Evolutionary conservation across 2,113 vertebrate genomes (phyloP).

Genomic region (Mystacornis crossleyi): DNA sequence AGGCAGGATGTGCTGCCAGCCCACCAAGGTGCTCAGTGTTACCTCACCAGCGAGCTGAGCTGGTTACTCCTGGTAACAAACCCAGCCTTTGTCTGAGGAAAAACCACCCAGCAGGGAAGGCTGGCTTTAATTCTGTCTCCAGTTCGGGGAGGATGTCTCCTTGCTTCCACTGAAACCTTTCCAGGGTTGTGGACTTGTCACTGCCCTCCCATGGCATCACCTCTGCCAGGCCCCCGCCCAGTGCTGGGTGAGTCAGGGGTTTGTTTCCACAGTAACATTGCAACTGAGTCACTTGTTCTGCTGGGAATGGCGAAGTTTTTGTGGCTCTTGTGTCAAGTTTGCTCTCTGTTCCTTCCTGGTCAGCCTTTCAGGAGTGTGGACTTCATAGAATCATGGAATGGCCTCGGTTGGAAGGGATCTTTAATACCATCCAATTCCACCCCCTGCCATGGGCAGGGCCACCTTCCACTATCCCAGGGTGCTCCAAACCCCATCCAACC

Average conservation of each 20-base stretch:
- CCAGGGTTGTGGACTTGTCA: not conserved
- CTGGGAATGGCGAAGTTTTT: not conserved
- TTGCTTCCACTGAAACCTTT: not conserved
- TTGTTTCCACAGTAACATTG: not conserved
- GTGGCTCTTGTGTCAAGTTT: not conserved
- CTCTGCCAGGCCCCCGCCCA: not conserved
- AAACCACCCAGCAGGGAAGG: not conserved
- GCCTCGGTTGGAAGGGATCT: not conserved
- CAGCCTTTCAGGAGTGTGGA: not conserved
- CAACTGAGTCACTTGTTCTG: constrained; percentile 13
- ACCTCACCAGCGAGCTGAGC: not conserved
- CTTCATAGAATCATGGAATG: not conserved
- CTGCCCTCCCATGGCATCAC: not conserved
- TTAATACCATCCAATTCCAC: rapidly evolving
- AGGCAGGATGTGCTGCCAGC: constrained; percentile 50
- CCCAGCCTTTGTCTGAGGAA: not conserved
- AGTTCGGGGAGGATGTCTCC: not conserved
- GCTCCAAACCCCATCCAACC: not conserved
- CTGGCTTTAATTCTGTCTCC: not conserved
- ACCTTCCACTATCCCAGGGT: rapidly evolving
- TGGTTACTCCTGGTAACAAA: not conserved
- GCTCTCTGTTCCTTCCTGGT: not conserved
- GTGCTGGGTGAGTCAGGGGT: not conserved
- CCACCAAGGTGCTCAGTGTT: not conserved
- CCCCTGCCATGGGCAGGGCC: not conserved